Conservation (phyloP, 2,113 vertebrate genomes). For the Eolophus roseicapilla region DNA sequence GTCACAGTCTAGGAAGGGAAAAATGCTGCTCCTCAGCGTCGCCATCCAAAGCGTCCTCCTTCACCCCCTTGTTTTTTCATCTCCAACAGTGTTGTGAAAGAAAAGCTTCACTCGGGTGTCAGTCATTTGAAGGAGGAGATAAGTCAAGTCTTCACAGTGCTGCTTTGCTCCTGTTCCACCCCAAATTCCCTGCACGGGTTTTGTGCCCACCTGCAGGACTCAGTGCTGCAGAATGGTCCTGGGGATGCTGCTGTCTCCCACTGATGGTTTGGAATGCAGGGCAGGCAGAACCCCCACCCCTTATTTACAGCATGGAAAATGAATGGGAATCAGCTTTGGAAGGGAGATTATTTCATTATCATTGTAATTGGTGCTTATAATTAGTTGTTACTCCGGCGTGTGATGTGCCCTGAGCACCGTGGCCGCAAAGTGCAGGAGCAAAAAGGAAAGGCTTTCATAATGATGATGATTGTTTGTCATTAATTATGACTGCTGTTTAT, state of each 20-base stretch:
- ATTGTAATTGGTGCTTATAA: constrained; percentile 48
- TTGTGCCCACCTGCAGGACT: neutral
- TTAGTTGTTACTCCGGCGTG: constrained; percentile 40
- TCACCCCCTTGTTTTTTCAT: neutral
- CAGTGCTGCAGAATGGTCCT: rapidly evolving
- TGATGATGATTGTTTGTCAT: neutral
- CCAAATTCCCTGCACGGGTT: rapidly evolving
- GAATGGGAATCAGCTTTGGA: constrained; percentile 11
- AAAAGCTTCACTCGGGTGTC: neutral
- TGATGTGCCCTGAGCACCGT: constrained; percentile 17
- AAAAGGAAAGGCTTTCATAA: constrained; percentile 8
- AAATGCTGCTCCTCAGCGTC: neutral
- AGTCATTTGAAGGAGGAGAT: neutral
- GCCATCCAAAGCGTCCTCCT: neutral
- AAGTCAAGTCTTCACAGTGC: neutral
- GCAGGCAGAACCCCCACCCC: neutral
- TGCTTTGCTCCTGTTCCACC: neutral
- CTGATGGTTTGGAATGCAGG: neutral
- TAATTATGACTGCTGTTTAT: constrained; percentile 32
- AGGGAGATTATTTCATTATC: constrained; percentile 59
- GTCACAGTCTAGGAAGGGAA: neutral
- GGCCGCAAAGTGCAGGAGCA: neutral
- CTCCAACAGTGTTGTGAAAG: neutral
- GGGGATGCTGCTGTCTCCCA: neutral
- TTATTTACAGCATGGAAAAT: constrained; percentile 8